These are phyloP conservation scores for Corticium candelabrum DNA, from an alignment of 37 sponge, comb jelly and placozoan genomes.

Conservation along the genomic window DNA sequence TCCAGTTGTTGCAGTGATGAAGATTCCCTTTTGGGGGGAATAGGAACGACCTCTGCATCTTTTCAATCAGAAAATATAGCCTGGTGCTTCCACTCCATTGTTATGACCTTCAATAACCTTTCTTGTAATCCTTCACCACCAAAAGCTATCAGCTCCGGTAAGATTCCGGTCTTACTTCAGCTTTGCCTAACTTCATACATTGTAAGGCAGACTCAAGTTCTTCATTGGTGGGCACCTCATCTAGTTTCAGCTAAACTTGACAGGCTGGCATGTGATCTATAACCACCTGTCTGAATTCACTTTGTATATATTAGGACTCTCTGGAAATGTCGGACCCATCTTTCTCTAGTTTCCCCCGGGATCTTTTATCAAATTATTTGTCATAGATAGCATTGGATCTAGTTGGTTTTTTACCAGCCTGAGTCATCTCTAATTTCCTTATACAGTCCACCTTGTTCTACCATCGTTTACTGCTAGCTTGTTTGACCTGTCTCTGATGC, in stretches of 20 bases:
- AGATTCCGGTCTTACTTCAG: neutral
- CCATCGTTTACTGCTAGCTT: neutral
- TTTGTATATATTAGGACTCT: neutral
- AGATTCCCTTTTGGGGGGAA: neutral
- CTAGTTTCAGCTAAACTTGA: neutral
- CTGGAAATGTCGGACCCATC: neutral
- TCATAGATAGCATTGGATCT: too few species aligned
- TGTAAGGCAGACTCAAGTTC: neutral
- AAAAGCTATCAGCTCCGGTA: neutral
- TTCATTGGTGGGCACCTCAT: neutral
- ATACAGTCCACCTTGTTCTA: neutral
- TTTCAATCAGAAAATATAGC: neutral
- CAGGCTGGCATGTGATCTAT: neutral
- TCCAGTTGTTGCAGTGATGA: neutral
- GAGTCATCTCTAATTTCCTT: conserved; percentile 11
- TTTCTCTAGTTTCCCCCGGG: too few species aligned
- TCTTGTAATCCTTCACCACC: neutral
- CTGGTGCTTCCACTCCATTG: neutral
- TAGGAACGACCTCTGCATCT: neutral
- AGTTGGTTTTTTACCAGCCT: neutral
- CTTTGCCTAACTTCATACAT: neutral
- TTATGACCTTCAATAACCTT: neutral
- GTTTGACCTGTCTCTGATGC: neutral
- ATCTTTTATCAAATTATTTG: too few species aligned
- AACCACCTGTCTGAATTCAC: neutral